These are phyloP conservation scores for Serilophus lunatus DNA, from an alignment of 2,113 vertebrate species.

Conservation along the genomic window DNA sequence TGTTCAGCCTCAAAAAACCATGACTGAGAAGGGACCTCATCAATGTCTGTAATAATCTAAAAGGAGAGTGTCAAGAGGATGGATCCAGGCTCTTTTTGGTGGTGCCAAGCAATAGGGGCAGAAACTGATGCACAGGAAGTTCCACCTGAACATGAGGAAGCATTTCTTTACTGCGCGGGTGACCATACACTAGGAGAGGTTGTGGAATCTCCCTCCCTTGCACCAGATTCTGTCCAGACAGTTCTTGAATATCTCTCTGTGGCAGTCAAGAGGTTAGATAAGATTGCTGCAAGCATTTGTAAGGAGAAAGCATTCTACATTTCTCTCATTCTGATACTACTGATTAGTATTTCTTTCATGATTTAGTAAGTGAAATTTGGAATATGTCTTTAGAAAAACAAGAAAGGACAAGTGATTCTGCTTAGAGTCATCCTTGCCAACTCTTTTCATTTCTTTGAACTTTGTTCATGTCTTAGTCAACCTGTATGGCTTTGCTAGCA, in stretches of 20 bases:
- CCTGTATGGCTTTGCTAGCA: not conserved
- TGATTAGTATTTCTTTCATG: not conserved
- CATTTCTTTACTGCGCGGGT: not conserved
- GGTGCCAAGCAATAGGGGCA: not conserved
- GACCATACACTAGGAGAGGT: fast-evolving
- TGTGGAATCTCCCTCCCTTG: not conserved
- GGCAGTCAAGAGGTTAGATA: not conserved
- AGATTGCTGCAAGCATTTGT: not conserved
- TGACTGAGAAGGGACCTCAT: fast-evolving
- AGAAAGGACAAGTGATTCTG: not conserved
- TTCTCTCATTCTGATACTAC: not conserved
- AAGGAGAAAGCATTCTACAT: not conserved
- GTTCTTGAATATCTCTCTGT: not conserved
- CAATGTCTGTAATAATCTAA: not conserved
- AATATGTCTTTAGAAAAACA: not conserved
- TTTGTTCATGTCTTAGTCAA: not conserved
- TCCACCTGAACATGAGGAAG: not conserved
- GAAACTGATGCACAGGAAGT: not conserved
- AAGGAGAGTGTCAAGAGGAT: not conserved
- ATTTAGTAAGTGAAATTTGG: not conserved
- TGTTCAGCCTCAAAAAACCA: not conserved
- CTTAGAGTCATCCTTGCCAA: not conserved
- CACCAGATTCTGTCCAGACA: not conserved
- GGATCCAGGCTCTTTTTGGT: not conserved
- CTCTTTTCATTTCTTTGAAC: not conserved